Evolutionary conservation across 2,113 vertebrate genomes (phyloP).

Genomic region (Gracilinanus agilis): DNA sequence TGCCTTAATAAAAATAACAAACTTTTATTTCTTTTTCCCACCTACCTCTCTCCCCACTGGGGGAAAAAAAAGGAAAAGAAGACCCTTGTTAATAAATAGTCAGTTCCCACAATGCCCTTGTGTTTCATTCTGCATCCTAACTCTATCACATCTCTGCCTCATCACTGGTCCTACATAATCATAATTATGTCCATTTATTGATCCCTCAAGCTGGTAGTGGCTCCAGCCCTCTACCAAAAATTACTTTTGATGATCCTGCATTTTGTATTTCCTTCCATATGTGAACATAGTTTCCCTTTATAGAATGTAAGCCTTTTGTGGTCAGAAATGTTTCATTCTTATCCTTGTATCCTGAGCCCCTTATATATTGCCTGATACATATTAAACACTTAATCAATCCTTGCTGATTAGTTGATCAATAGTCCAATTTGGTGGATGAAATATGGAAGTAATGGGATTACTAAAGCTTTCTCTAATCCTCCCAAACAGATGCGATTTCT

Average conservation of each 20-base stretch:
- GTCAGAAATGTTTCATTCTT: background rate
- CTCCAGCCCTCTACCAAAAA: background rate
- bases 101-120: too few relatives aligned
- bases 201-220: background rate
- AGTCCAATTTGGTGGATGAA: background rate
- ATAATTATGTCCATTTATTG: background rate
- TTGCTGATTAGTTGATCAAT: background rate
- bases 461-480: conserved; percentile 29
- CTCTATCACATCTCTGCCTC: background rate
- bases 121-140: too few relatives aligned
- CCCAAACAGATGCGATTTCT: conserved; percentile 28
- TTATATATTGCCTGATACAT: background rate
- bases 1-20: background rate
- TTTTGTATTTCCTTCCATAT: background rate
- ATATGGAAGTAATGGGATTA: background rate
- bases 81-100: too few relatives aligned
- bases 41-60: too few relatives aligned
- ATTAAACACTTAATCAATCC: background rate
- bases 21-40: background rate
- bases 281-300: background rate
- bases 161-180: background rate
- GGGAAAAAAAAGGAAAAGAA: background rate
- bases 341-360: background rate
- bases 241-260: background rate
- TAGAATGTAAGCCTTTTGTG: background rate